phyloP scores from a whole-genome alignment of 2,113 vertebrate species.

The Amphiprion ocellaris region DNA sequence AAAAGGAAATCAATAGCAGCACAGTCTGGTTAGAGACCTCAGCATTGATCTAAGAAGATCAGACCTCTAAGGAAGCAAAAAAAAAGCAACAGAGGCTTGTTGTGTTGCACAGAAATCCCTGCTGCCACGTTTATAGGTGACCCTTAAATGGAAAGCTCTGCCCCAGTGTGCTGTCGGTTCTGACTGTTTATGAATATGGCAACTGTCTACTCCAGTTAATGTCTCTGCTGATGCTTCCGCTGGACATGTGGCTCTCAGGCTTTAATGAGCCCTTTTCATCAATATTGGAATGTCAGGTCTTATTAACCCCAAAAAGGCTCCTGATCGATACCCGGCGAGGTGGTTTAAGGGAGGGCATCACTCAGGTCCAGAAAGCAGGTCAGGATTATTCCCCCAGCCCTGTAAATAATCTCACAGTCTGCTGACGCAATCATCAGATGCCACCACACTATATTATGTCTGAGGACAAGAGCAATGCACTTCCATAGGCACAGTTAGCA shows the following conservation, averaged over 20 bases:
- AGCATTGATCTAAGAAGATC: conserved; percentile 79
- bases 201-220: conserved; percentile 41
- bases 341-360: conserved; percentile 73
- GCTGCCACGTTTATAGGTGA: conserved; percentile 63
- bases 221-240: conserved; percentile 43
- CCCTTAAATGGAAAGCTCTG: conserved; percentile 49
- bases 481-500: conserved; percentile 27
- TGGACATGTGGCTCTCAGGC: conserved; percentile 54
- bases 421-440: conserved; percentile 70
- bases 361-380: conserved; percentile 78
- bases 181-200: conserved; percentile 69
- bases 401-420: conserved; percentile 78
- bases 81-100: conserved; percentile 53
- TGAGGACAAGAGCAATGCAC: conserved; percentile 34
- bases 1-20: conserved; percentile 82
- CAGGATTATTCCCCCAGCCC: conserved; percentile 67
- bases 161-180: conserved; percentile 41
- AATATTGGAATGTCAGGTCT: conserved; percentile 82
- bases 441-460: conserved; percentile 65
- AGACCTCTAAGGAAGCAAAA: conserved; percentile 56
- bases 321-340: conserved; percentile 71
- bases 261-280: conserved; percentile 80
- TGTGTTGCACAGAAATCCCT: conserved; percentile 56
- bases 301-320: conserved; percentile 83
- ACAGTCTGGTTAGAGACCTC: conserved; percentile 84